phyloP scores from a whole-genome alignment of 2,888 invertebrate species.

The Willowsia nigromaculata region DNA sequence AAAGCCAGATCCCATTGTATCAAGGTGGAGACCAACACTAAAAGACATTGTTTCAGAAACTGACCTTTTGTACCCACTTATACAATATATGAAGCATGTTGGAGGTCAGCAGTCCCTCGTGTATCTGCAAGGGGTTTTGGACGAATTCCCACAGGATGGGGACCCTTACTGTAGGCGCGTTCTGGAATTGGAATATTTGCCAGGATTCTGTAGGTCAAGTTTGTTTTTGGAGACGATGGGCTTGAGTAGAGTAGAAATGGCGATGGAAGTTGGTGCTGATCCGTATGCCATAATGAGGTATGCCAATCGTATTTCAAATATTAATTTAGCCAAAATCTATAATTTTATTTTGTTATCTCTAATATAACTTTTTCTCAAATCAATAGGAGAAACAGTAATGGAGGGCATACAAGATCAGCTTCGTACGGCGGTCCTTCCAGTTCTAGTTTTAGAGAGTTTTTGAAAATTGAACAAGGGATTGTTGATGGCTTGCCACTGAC shows the following conservation, averaged over 20 bases:
- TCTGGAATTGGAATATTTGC: slow-evolving; percentile 75
- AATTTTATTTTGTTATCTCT: background rate
- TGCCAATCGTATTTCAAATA: too few relatives aligned
- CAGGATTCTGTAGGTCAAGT: slow-evolving; percentile 75
- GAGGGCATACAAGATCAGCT: slow-evolving; percentile 74
- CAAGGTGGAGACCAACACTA: slow-evolving; percentile 76
- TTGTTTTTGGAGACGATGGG: slow-evolving; percentile 76
- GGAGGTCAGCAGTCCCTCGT: slow-evolving; percentile 75
- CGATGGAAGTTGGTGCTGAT: slow-evolving; percentile 74
- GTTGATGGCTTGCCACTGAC: slow-evolving; percentile 75
- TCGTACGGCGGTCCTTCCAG: slow-evolving; percentile 73
- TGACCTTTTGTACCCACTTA: slow-evolving; percentile 77
- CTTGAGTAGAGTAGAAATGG: slow-evolving; percentile 75
- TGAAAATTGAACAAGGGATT: slow-evolving; percentile 71
- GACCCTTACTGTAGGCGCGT: slow-evolving; percentile 74
- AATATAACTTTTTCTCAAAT: too few relatives aligned
- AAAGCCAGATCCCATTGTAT: slow-evolving; percentile 74
- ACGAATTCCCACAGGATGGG: slow-evolving; percentile 75
- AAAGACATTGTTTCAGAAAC: slow-evolving; percentile 75
- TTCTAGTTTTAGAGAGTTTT: slow-evolving; percentile 68
- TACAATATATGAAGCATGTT: slow-evolving; percentile 76
- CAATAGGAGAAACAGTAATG: slow-evolving; percentile 26
- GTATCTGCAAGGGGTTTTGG: slow-evolving; percentile 77
- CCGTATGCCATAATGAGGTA: slow-evolving; percentile 18
- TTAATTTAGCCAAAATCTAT: background rate